phyloP scores from a whole-genome alignment of 1,140 invertebrate genomes.

The Drosophila parvula region DNA sequence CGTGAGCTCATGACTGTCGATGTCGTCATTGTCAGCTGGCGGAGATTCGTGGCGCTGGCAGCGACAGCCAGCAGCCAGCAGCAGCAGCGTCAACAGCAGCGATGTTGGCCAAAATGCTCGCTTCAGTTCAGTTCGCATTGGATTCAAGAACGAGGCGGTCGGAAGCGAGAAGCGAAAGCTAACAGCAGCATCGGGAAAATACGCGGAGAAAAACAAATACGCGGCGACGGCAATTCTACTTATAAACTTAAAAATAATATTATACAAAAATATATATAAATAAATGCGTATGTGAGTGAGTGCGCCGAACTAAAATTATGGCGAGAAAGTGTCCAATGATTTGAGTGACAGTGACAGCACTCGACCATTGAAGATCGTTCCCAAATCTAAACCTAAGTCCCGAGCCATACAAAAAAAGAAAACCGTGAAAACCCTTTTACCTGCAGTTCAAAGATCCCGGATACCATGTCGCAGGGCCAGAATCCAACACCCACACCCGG shows the following conservation, averaged over 20 bases:
- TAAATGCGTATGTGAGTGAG: slow-evolving; percentile 21
- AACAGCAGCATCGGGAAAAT: slow-evolving; percentile 21
- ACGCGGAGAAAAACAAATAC: slow-evolving; percentile 34
- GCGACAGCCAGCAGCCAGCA: slow-evolving; percentile 11
- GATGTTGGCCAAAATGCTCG: slow-evolving; percentile 55
- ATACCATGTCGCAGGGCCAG: slow-evolving; percentile 52
- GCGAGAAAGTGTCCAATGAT: slow-evolving; percentile 24
- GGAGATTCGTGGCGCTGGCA: slow-evolving; percentile 26
- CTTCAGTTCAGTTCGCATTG: slow-evolving; percentile 62
- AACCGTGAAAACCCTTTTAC: background rate
- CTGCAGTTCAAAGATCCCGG: background rate
- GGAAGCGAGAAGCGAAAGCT: slow-evolving; percentile 40
- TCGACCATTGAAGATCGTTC: background rate
- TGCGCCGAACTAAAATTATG: slow-evolving; percentile 28
- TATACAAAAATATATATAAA: slow-evolving; percentile 28
- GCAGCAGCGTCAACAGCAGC: slow-evolving; percentile 40
- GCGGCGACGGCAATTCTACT: slow-evolving; percentile 42
- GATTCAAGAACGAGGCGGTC: slow-evolving; percentile 65
- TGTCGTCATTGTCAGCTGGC: slow-evolving; percentile 65
- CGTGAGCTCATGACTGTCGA: slow-evolving; percentile 65
- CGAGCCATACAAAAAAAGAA: background rate
- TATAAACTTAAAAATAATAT: slow-evolving; percentile 62
- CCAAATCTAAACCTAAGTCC: background rate
- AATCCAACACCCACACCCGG: slow-evolving; percentile 46
- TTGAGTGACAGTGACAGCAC: slow-evolving; percentile 17